Evolutionary conservation across 1,140 invertebrate species (phyloP), one percentile per base, ranked within the genome.

Genomic region (Drosophila bifasciata): DNA sequence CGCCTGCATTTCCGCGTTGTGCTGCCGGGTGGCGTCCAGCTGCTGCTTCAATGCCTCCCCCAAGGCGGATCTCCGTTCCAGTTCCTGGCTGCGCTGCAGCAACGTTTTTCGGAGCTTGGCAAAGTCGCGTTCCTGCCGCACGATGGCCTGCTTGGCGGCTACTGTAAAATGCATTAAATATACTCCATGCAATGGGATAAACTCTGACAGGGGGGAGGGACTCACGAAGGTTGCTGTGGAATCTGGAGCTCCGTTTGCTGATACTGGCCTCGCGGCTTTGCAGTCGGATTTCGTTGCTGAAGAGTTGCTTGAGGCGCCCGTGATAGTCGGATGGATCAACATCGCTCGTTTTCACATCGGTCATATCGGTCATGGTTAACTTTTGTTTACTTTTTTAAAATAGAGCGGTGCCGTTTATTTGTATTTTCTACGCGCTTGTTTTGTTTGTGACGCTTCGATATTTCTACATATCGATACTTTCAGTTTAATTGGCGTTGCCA

Each of bases 211-310:
- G 19, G 0, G 0, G 11, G 0, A 0, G 11, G 25, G 41, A 67
- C 61, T 49, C 25, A 86, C 83, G 44, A 3, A 64, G 11, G 28
- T 61, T 61, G n/a, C 4, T 51, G 8, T 67, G 43, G 11, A 77
- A 45, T 60, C 71, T 80, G 2, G 40, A 41, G 11, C 43, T 58
- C 7, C 53, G 40, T 19, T 80, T 85, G 21, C 52, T 51, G 16
- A 69, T 11, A 0, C 25, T 39, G 3, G 56, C 25, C 36, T 73
- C 63, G 2, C 64, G 50, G 3, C 45, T 6, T 13, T 75, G 13
- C 21, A 67, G 21, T 2, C 15, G 41, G 7, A 43, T 57, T 39
- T 86, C 57, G 0, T 70, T 77, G 17, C 43, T 46, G 5, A 68
- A 40, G 15, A 81, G 28, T 17, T 46, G 23, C 58, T 62, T 74